Evolutionary conservation across 1,140 invertebrate genomes (phyloP).

Genomic region (Dinoponera quadriceps): DNA sequence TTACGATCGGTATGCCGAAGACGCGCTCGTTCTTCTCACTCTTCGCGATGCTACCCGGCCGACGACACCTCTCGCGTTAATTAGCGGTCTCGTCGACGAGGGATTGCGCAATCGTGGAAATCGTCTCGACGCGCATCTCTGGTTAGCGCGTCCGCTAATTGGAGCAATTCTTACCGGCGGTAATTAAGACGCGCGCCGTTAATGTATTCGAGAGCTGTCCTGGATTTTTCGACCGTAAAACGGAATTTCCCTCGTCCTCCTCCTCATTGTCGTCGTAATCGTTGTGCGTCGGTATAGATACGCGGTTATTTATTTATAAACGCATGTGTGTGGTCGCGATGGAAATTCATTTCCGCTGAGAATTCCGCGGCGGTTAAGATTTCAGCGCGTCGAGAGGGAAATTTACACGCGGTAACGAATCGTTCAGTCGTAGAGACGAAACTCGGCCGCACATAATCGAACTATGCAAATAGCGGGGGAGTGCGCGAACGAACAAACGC

Average conservation of each 20-base stretch:
- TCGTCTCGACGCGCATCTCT: neutral
- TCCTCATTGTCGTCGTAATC: too few species aligned
- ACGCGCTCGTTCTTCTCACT: neutral
- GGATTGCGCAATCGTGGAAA: constrained; percentile 21
- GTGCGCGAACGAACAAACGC: neutral
- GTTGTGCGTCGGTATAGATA: too few species aligned
- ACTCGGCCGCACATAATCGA: constrained; percentile 9
- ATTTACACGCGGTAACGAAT: neutral
- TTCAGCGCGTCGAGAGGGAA: neutral
- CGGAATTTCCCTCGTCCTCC: neutral
- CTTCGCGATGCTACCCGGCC: neutral
- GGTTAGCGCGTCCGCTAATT: neutral
- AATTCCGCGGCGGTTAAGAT: too few species aligned
- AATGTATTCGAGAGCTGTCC: constrained; percentile 7
- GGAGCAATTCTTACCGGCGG: neutral
- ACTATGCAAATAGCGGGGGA: neutral
- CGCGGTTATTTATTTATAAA: too few species aligned
- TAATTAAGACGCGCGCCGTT: constrained; percentile 12
- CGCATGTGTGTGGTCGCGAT: too few species aligned
- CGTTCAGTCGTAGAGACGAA: neutral
- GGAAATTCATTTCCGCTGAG: too few species aligned
- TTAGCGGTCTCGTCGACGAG: constrained; percentile 13
- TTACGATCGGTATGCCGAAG: constrained; percentile 19
- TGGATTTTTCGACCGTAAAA: neutral
- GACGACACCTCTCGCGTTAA: constrained; percentile 14